Conservation (phyloP, 53 echinoderm and acorn worm species). For the Mesocentrotus franciscanus region DNA sequence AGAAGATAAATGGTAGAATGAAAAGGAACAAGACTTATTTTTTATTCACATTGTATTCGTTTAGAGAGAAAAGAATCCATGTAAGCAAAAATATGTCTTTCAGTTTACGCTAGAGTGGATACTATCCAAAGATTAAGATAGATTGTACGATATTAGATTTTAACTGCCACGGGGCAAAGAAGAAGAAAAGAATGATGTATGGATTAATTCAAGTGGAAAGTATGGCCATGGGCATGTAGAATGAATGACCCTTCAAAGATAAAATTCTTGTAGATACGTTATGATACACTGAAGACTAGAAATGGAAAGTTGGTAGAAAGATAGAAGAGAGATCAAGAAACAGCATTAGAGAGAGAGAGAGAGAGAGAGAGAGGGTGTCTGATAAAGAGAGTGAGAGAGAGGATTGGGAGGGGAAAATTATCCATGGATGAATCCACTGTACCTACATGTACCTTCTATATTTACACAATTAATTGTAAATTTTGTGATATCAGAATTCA, state of each 20-base stretch:
- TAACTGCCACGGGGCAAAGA: background rate
- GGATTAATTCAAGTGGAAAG: background rate
- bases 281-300: background rate
- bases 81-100: background rate
- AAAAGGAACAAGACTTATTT: background rate
- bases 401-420: background rate
- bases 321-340: background rate
- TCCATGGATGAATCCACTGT: no score
- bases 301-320: background rate
- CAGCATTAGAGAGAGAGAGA: background rate
- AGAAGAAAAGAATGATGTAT: background rate
- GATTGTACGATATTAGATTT: background rate
- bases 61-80: background rate
- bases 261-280: background rate
- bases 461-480: no score
- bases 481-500: no score
- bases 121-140: background rate
- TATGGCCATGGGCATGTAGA: background rate
- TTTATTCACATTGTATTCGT: no score
- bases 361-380: background rate
- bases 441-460: no score
- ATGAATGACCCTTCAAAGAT: conserved; percentile 1
- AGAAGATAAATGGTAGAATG: background rate
- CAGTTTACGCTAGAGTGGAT: background rate
- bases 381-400: background rate